phyloP scores from a whole-genome alignment of 1,140 invertebrate species.

The Rhopalosiphum padi region DNA sequence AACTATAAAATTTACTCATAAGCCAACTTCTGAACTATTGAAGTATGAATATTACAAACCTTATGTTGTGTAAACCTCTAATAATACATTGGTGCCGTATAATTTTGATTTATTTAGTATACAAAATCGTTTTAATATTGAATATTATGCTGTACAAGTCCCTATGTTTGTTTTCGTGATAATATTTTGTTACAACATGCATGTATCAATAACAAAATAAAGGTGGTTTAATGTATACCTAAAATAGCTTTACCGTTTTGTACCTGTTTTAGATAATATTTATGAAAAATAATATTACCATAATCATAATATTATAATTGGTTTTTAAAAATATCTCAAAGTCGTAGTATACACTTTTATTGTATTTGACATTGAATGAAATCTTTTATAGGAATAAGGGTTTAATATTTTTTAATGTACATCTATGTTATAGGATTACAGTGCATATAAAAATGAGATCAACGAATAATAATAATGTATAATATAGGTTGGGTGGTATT shows the following conservation, averaged over 20 bases:
- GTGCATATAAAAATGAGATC: neutral
- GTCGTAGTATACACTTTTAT: neutral
- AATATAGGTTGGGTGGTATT: neutral
- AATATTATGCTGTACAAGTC: neutral
- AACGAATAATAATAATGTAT: neutral
- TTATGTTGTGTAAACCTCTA: neutral
- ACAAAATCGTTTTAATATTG: neutral
- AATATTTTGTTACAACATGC: neutral
- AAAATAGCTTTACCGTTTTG: neutral
- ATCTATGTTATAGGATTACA: neutral
- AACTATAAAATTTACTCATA: neutral
- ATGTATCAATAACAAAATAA: no score
- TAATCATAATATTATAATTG: neutral
- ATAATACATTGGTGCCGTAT: neutral
- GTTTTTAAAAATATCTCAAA: neutral
- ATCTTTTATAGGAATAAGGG: neutral
- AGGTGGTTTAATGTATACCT: no score
- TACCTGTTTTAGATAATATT: no score
- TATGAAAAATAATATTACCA: neutral
- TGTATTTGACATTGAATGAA: neutral
- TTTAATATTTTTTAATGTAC: neutral
- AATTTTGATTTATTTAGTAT: neutral
- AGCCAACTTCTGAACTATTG: neutral
- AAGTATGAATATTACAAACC: neutral
- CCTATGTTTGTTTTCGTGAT: neutral